Conservation (phyloP, 2,113 vertebrate species). For the Centropus unirufus region DNA sequence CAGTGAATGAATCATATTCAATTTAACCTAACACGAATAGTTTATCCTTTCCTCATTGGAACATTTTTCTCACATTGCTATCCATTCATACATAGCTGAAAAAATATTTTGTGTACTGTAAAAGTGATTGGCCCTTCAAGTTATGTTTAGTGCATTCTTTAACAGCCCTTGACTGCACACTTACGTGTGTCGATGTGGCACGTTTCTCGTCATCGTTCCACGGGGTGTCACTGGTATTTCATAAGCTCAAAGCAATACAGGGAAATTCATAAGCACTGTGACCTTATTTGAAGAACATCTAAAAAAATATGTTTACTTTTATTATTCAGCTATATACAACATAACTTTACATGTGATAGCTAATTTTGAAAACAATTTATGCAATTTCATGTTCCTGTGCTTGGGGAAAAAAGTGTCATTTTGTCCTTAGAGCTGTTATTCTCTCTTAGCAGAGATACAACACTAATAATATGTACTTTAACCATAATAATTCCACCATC, state of each 20-base stretch:
- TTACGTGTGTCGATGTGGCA: no score
- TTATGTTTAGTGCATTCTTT: not conserved
- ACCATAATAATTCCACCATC: not conserved
- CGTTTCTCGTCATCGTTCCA: not conserved
- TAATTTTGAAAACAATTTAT: not conserved
- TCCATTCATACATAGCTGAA: not conserved
- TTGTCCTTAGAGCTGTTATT: not conserved
- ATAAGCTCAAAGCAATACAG: not conserved
- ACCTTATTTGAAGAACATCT: not conserved
- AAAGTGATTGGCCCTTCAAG: not conserved
- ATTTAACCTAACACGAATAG: not conserved
- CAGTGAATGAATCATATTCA: not conserved
- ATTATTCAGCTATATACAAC: not conserved
- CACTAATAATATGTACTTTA: not conserved
- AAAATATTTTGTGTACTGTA: not conserved
- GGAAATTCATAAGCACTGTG: not conserved
- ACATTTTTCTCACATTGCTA: not conserved
- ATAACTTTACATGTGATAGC: not conserved
- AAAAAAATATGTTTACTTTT: conserved; percentile 21
- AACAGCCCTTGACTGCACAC: fast-evolving
- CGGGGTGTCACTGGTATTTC: not conserved
- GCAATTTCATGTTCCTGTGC: not conserved
- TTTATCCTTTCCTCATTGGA: not conserved
- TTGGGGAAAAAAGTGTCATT: not conserved
- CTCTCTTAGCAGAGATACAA: not conserved